Percentiles rank a stretch among this genome's conserved stretches.
phyloP scores from a whole-genome alignment of 2,888 invertebrate genomes.

The Megastigmus dorsalis region DNA sequence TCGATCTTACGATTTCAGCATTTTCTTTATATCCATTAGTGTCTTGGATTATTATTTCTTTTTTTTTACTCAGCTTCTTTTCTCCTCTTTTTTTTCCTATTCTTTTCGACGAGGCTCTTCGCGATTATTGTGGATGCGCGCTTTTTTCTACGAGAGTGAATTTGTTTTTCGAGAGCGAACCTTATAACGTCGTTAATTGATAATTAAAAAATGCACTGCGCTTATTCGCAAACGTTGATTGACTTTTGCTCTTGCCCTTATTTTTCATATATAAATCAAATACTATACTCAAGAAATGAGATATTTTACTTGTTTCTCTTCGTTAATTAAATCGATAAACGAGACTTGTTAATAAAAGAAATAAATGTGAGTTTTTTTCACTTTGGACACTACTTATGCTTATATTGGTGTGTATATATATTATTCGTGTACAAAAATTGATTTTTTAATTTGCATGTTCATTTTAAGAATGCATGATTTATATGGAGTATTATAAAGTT shows the following conservation, averaged over 20 bases:
- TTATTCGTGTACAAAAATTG: too few relatives aligned
- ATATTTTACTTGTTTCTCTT: too few relatives aligned
- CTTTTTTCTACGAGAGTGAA: not conserved
- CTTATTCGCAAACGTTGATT: not conserved
- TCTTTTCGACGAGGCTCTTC: not conserved
- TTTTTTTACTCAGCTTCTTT: slow-evolving; percentile 23
- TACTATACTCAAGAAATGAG: too few relatives aligned
- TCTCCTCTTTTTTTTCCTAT: slow-evolving; percentile 1
- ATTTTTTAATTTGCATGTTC: too few relatives aligned
- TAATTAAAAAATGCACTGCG: not conserved
- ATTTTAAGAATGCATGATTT: too few relatives aligned
- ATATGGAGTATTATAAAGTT: not conserved
- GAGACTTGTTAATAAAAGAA: too few relatives aligned
- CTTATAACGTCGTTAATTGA: slow-evolving; percentile 14
- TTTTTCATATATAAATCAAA: too few relatives aligned
- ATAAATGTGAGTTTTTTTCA: too few relatives aligned
- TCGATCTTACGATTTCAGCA: slow-evolving; percentile 55
- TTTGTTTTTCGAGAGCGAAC: not conserved
- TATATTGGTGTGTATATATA: too few relatives aligned
- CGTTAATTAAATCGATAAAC: too few relatives aligned
- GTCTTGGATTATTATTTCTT: slow-evolving; percentile 54
- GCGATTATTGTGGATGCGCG: slow-evolving; percentile 25
- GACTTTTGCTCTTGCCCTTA: too few relatives aligned
- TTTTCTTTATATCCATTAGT: slow-evolving; percentile 54
- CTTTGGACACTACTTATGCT: too few relatives aligned